A percentile compares a stretch with the other conserved stretches of the same genome.
phyloP scores from a whole-genome alignment of 1,140 invertebrate species.

The Drosophila lini region DNA sequence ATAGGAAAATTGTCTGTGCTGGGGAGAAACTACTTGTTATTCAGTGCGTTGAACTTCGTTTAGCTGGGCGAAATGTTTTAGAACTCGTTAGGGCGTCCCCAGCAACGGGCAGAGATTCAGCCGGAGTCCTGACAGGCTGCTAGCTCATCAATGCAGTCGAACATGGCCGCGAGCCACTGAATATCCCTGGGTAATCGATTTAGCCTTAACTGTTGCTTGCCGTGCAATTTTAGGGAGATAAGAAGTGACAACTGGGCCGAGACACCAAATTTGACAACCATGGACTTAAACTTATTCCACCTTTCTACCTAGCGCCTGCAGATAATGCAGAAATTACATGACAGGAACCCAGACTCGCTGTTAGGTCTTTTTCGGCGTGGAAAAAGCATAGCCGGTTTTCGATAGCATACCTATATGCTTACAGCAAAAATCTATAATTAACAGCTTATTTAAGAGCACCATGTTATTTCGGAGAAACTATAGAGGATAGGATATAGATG shows the following conservation, averaged over 20 bases:
- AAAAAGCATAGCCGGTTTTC: too few species aligned
- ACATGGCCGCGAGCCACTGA: conserved; percentile 30
- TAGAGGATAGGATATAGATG: too few species aligned
- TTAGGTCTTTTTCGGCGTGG: too few species aligned
- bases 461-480: not conserved
- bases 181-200: conserved; percentile 67
- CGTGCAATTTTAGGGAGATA: conserved; percentile 19
- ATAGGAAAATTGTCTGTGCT: conserved; percentile 41
- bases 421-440: too few species aligned
- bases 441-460: too few species aligned
- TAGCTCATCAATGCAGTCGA: conserved; percentile 59
- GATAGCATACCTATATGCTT: too few species aligned
- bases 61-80: conserved; percentile 79
- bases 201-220: conserved; percentile 66
- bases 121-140: conserved; percentile 25
- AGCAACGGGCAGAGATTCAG: conserved; percentile 50
- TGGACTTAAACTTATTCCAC: too few species aligned
- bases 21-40: conserved; percentile 77
- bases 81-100: conserved; percentile 70
- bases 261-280: not conserved
- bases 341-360: too few species aligned
- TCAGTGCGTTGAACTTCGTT: conserved; percentile 80
- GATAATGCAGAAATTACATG: not conserved
- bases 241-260: conserved; percentile 2
- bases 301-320: not conserved